phyloP scores from a whole-genome alignment of 2,113 vertebrate genomes.

The Tragelaphus scriptus region DNA sequence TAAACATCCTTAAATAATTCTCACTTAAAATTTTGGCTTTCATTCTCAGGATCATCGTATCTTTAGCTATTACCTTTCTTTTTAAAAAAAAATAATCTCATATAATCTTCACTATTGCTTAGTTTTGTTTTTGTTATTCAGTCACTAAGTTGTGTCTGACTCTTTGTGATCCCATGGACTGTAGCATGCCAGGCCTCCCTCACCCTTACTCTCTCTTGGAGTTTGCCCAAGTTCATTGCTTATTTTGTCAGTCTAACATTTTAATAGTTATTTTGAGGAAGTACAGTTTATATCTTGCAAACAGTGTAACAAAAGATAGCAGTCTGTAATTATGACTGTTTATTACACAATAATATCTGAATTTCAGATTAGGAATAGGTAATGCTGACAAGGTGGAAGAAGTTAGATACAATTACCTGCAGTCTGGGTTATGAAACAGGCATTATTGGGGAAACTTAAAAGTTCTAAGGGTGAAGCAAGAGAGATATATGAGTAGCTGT shows the following conservation, averaged over 20 bases:
- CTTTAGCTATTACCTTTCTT: neutral
- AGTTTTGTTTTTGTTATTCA: neutral
- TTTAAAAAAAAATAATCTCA: neutral
- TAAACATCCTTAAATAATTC: neutral
- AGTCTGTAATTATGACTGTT: neutral
- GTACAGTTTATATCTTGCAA: neutral
- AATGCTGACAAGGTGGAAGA: neutral
- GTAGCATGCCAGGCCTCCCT: neutral
- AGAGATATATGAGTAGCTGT: neutral
- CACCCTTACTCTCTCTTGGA: neutral
- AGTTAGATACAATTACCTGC: neutral
- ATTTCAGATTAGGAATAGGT: neutral
- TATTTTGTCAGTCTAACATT: neutral
- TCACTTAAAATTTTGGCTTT: constrained; percentile 18
- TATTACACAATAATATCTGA: neutral
- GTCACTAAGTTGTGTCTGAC: neutral
- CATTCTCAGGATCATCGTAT: neutral
- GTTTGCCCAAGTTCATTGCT: neutral
- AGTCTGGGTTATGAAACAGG: neutral
- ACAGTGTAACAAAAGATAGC: neutral
- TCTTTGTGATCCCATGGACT: neutral
- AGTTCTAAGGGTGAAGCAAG: neutral
- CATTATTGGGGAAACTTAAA: neutral
- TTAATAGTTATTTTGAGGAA: constrained; percentile 9
- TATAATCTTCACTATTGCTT: neutral